These are phyloP conservation scores for Cottoperca gobio DNA, from an alignment of 2,797 vertebrate species.

Conservation along the genomic window DNA sequence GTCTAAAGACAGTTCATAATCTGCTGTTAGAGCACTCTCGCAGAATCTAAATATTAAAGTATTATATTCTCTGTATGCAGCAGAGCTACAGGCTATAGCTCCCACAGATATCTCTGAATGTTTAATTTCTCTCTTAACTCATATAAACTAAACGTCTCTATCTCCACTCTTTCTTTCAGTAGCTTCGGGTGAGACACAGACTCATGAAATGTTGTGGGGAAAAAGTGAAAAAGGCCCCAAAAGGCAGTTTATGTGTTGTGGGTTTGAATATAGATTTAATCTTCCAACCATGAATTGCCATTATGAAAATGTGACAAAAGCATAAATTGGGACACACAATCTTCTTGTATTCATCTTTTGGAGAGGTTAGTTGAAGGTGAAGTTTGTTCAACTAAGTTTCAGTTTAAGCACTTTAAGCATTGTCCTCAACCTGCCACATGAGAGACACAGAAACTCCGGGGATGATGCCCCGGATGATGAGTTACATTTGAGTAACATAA, in stretches of 20 bases:
- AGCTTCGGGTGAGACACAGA: neutral
- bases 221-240: neutral
- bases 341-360: neutral
- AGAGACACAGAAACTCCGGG: too few species aligned
- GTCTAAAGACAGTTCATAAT: slow-evolving; percentile 50
- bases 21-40: slow-evolving; percentile 35
- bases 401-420: neutral
- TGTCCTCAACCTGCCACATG: too few species aligned
- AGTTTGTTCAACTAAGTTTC: neutral
- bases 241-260: neutral
- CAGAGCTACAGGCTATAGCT: slow-evolving; percentile 25
- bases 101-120: slow-evolving; percentile 14
- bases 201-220: neutral
- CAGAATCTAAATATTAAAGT: slow-evolving; percentile 39
- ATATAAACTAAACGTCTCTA: neutral
- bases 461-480: too few species aligned
- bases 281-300: neutral
- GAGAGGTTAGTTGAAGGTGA: neutral
- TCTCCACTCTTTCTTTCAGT: neutral
- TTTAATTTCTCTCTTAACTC: slow-evolving; percentile 17
- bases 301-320: neutral
- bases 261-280: slow-evolving; percentile 4
- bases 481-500: too few species aligned
- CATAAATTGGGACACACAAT: neutral
- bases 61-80: slow-evolving; percentile 33